A percentile compares a stretch with the other conserved stretches of the same genome.
Evolutionary conservation across 1,140 invertebrate species (phyloP).

Genomic region (Eupeodes corollae): DNA sequence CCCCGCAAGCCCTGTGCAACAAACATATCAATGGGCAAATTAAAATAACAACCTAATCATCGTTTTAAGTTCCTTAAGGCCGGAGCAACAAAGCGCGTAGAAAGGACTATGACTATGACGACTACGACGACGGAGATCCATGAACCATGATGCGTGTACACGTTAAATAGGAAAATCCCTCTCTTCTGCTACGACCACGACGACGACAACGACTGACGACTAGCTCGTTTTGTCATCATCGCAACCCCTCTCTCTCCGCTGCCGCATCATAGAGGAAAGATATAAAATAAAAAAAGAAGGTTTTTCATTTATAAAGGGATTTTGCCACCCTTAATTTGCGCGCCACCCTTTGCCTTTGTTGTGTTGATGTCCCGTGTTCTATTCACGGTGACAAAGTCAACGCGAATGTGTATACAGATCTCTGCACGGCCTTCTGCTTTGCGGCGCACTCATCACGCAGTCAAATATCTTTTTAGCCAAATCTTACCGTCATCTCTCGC

Average conservation of each 20-base stretch:
- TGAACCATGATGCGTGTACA: neutral
- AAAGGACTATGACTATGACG: neutral
- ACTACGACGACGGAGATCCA: neutral
- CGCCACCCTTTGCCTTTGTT: neutral
- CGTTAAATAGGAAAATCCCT: neutral
- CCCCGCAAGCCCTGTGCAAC: neutral
- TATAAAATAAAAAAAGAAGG: too few species aligned
- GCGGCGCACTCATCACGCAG: too few species aligned
- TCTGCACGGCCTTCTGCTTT: too few species aligned
- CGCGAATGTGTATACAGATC: too few species aligned
- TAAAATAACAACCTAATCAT: constrained; percentile 40
- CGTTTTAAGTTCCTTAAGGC: constrained; percentile 35
- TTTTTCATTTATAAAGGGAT: too few species aligned
- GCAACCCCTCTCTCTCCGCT: too few species aligned
- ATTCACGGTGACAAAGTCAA: too few species aligned
- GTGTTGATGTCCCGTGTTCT: too few species aligned
- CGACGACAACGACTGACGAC: neutral
- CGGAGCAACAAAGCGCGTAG: constrained; percentile 8
- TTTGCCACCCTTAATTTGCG: constrained; percentile 1
- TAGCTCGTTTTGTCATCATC: too few species aligned
- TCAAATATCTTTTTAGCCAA: too few species aligned
- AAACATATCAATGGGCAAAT: constrained; percentile 38
- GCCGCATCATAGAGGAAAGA: too few species aligned
- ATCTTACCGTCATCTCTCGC: too few species aligned
- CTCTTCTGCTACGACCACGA: neutral